phyloP scores from a whole-genome alignment of 2,797 vertebrate species.

The Myotis vivesi region DNA sequence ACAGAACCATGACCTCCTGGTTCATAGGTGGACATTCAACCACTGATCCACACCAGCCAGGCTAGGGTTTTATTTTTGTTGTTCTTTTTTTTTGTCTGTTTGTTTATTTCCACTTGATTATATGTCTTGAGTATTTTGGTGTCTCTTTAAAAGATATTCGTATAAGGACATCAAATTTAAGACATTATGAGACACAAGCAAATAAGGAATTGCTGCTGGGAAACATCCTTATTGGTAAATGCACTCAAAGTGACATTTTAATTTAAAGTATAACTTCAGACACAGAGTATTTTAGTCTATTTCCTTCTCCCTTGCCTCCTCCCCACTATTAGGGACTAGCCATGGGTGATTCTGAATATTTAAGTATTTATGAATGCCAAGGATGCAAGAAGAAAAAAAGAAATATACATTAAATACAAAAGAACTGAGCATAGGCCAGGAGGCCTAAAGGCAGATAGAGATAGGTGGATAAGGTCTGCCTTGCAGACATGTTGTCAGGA shows the following conservation, averaged over 20 bases:
- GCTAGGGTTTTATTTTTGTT: background rate
- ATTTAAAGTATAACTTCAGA: slow-evolving; percentile 22
- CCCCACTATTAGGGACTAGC: background rate
- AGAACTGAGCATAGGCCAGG: background rate
- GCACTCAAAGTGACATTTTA: background rate
- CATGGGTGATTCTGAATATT: background rate
- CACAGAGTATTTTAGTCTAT: background rate
- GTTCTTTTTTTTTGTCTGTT: background rate
- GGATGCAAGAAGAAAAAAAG: background rate
- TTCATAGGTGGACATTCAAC: too few species aligned
- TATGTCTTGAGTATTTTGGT: background rate
- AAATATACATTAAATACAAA: background rate
- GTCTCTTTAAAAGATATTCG: background rate
- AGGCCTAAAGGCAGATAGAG: background rate
- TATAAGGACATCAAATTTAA: background rate
- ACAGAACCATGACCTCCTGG: too few species aligned
- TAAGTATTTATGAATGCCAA: slow-evolving; percentile 29
- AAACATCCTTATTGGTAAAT: background rate
- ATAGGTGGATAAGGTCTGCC: background rate
- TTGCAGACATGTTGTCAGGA: background rate
- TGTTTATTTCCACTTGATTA: background rate
- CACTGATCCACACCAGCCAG: too few species aligned
- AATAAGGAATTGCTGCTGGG: background rate
- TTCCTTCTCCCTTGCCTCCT: background rate
- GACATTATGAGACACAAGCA: background rate